Base-by-base conservation (phyloP, 2,797 vertebrate genomes). In the Epinephelus coioides region DNA sequence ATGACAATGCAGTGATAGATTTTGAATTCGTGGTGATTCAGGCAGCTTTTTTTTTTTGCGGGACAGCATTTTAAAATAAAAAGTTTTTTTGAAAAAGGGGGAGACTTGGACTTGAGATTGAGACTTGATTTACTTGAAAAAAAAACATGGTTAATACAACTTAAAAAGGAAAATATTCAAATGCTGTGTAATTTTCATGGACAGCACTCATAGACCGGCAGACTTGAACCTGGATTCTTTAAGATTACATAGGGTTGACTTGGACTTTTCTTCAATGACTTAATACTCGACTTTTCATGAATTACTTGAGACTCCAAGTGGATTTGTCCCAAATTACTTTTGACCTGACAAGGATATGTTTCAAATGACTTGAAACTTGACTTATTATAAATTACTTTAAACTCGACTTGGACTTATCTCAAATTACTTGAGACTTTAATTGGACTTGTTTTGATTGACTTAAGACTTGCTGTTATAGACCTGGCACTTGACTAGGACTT, bases 11-110 rank as follows among this genome's bases (percentile, higher is more conserved):
- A 69, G 4, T 23, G 21, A 56, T n/a, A 47, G 54, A 30, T 44
- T 55, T 53, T 27, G 13, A 65, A 46, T 51, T 66, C 5, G 34
- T 66, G 47, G 40, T 62, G 30, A 68, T 69, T 67, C 73, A 55
- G 73, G 64, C 61, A 54, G 68, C 27, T 67, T 53, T 30, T 67
- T 54, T 57, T 30, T 34, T 59, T 73, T 69, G 59, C 67, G 66
- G 79, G 64, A 74, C 78, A 74, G 27, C 64, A 79, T 78, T 74
- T 84, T 49, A 63, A 55, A 67, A 65, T 63, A 30, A 59, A 85
- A 55, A 55, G 17, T 3, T 30, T 30, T 30, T 30, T 30, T 30
- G 5, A 30, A 30, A 30, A 30, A 30, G 27, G 27, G 27, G 9
- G 8, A 47, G 38, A 76, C 57, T 59, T 40, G n/a, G 62, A 69